Evolutionary conservation across 2,888 invertebrate species (phyloP).

Genomic region (Eubasilissa splendida): DNA sequence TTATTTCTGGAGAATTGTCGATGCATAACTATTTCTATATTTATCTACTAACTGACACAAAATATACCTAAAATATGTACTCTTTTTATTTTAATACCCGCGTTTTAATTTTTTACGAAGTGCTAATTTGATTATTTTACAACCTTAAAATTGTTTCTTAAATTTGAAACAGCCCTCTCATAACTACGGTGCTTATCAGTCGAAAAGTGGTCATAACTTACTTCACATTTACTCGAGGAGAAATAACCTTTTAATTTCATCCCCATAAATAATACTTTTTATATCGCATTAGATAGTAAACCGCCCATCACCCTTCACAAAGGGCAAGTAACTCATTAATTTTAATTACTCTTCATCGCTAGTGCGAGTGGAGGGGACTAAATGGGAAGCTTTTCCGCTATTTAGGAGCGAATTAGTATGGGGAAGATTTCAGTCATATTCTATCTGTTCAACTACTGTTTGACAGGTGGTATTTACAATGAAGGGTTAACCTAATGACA

Average conservation of each 20-base stretch:
- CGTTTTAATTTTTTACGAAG: background rate
- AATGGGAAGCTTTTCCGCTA: conserved; percentile 52
- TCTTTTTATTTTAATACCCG: too few relatives aligned
- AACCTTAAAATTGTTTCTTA: conserved; percentile 1
- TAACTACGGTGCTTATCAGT: conserved; percentile 22
- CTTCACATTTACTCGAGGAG: conserved; percentile 14
- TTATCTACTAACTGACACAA: too few relatives aligned
- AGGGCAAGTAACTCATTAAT: conserved; percentile 56
- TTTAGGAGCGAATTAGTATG: conserved; percentile 52
- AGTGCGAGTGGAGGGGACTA: conserved; percentile 47
- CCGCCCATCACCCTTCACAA: conserved; percentile 34
- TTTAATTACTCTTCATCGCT: conserved; percentile 56
- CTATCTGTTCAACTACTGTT: conserved; percentile 46
- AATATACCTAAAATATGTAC: too few relatives aligned
- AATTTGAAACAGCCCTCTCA: background rate
- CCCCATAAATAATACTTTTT: conserved; percentile 31
- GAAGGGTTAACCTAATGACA: conserved; percentile 27
- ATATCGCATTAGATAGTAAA: conserved; percentile 25
- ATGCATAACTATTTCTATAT: too few relatives aligned
- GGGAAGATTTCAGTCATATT: conserved; percentile 54
- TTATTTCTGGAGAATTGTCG: too few relatives aligned
- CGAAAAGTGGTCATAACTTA: background rate
- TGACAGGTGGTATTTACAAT: conserved; percentile 29
- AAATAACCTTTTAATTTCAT: conserved; percentile 2
- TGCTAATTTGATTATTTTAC: background rate